Evolutionary conservation across 2,113 vertebrate genomes (phyloP), one percentile per base, ranked within the genome.

Genomic region (Vicugna pacos): DNA sequence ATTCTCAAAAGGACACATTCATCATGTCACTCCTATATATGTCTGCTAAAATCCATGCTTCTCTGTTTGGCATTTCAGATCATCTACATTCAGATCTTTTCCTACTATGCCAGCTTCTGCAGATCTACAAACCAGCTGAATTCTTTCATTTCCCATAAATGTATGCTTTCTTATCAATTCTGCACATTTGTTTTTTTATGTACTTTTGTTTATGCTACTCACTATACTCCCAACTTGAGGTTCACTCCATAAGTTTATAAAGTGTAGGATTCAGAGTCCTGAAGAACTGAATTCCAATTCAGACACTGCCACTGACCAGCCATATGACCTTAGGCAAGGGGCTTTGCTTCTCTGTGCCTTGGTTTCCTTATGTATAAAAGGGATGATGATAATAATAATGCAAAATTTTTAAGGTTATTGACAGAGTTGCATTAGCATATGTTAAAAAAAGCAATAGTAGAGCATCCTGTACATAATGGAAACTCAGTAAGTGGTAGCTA

Each of bases 1-100:
- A 89, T 75, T 95, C 24, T 83, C 42, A 88, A 93, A 93, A 85
- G 35, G 70, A 80, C 32, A 46, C 64, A 91, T 89, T 83, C 9
- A 84, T 91, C 76, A 89, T 81, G 24, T 52, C 42, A 88, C 32
- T 86, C 52, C 6, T 38, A 76, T 85, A 65, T n/a, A 62, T 94
- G n/a, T 56, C 26, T 76, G 42, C 35, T 85, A 46, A 88, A 94
- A 60, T 56, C 52, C 52, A 96, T 64, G 16, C 9, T 76, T 93
- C 38, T 70, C 60, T 88, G 35, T 70, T 94, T 93, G 82, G 24
- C 70, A 67, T 83, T 91, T 91, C 52, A 83, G 56, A 38, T 8
- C 42, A 87, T 81, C 52, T 64, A n/a, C 81, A 80, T 88, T 93
- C n/a, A 87, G 22, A 54, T 67, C 11, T 88, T 62, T 93, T 82